Conservation (phyloP, 2,113 vertebrate genomes). For the Planiliza haematocheilus region DNA sequence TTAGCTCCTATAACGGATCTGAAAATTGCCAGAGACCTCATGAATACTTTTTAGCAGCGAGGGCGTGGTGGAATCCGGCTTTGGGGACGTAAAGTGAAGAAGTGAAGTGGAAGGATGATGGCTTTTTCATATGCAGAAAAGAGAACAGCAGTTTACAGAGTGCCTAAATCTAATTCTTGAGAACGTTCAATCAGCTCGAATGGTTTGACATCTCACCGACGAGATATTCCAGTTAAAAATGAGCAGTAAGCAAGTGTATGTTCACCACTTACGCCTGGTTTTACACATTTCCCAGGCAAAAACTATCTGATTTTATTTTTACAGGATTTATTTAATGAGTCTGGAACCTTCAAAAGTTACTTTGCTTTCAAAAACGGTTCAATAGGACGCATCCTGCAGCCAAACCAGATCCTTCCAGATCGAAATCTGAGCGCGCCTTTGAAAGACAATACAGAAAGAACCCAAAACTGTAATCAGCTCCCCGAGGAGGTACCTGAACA, state of each 20-base stretch:
- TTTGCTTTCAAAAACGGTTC: too few relatives aligned
- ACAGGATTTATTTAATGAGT: too few relatives aligned
- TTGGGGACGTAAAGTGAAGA: constrained; percentile 42
- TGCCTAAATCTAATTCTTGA: too few relatives aligned
- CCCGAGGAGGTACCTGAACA: neutral
- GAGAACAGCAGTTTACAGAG: too few relatives aligned
- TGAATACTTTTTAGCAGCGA: neutral
- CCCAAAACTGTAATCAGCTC: neutral
- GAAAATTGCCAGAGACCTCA: neutral
- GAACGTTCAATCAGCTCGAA: too few relatives aligned
- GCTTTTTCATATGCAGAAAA: constrained; percentile 33
- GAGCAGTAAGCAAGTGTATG: too few relatives aligned
- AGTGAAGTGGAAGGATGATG: constrained; percentile 2
- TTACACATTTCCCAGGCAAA: too few relatives aligned
- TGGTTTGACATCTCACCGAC: too few relatives aligned
- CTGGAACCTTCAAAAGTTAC: too few relatives aligned
- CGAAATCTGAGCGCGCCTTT: neutral
- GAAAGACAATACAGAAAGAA: neutral
- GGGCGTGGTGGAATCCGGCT: constrained; percentile 45
- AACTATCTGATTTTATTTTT: too few relatives aligned
- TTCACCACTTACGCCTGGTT: too few relatives aligned
- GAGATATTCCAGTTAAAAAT: too few relatives aligned
- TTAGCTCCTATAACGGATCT: neutral
- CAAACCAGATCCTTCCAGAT: neutral
- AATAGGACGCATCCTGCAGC: neutral